phyloP scores from a whole-genome alignment of 2,113 vertebrate genomes.

The Periophthalmus modestus region DNA sequence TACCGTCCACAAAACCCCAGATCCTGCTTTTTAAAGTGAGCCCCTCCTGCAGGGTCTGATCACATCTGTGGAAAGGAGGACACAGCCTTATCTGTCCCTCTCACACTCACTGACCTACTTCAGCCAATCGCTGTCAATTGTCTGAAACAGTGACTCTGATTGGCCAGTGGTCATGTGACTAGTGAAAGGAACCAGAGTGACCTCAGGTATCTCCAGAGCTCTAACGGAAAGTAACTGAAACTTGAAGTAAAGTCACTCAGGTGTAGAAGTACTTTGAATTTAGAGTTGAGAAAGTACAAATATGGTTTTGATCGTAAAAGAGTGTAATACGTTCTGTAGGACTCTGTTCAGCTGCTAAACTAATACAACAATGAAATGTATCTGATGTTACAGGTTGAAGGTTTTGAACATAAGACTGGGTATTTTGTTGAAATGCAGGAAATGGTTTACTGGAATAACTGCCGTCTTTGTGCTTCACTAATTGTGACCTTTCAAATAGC shows the following conservation, averaged over 20 bases:
- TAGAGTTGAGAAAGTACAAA: no score
- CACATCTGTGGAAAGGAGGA: neutral
- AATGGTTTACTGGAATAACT: no score
- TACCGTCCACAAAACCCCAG: neutral
- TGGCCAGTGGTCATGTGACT: neutral
- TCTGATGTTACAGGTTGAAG: no score
- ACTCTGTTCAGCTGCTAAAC: no score
- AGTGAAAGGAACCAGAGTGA: neutral
- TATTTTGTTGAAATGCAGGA: no score
- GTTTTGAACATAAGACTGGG: no score
- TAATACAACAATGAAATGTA: no score
- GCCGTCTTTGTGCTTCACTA: no score
- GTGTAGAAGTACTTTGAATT: neutral
- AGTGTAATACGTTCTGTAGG: no score
- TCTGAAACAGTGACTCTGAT: neutral
- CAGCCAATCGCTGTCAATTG: neutral
- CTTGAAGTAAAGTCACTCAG: neutral
- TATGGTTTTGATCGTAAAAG: no score
- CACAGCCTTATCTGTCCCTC: neutral
- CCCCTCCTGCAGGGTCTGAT: neutral
- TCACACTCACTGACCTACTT: conserved; percentile 8
- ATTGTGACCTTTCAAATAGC: no score
- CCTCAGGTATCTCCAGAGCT: neutral
- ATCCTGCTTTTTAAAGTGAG: neutral
- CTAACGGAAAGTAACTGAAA: neutral